Evolutionary conservation across 1,140 invertebrate genomes (phyloP).

Genomic region (Eriosoma lanigerum): DNA sequence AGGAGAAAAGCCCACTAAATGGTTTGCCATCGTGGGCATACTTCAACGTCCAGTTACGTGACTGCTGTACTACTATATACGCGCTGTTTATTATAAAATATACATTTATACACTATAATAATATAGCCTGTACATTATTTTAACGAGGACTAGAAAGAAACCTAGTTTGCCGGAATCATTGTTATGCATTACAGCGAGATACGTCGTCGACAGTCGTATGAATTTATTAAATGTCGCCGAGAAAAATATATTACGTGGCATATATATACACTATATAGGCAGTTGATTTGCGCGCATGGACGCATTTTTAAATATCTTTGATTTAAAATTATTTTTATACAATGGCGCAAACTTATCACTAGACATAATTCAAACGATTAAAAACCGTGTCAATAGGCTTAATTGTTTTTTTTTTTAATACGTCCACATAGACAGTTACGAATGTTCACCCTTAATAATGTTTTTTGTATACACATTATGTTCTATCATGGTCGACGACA

Average conservation of each 20-base stretch:
- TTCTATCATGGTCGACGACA: too few relatives aligned
- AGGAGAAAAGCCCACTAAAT: not conserved
- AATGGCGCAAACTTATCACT: too few relatives aligned
- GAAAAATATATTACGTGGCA: slow-evolving; percentile 8
- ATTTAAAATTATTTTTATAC: too few relatives aligned
- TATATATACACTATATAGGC: too few relatives aligned
- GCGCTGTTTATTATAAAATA: slow-evolving; percentile 6
- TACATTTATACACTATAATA: not conserved
- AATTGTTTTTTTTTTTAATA: too few relatives aligned
- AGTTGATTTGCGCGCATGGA: too few relatives aligned
- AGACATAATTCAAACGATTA: too few relatives aligned
- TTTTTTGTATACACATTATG: too few relatives aligned
- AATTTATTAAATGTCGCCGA: slow-evolving; percentile 15
- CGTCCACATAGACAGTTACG: too few relatives aligned
- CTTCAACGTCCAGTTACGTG: slow-evolving; percentile 2
- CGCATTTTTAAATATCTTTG: too few relatives aligned
- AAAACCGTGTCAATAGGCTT: too few relatives aligned
- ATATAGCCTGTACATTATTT: not conserved
- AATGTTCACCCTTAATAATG: too few relatives aligned
- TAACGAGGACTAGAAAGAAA: slow-evolving; percentile 31
- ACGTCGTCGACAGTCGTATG: not conserved
- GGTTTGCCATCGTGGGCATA: not conserved
- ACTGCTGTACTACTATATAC: not conserved
- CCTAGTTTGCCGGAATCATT: slow-evolving; percentile 10
- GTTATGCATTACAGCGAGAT: not conserved